Percentiles rank a stretch among this genome's conserved stretches.
These are phyloP conservation scores for Calameuta idolon DNA, from an alignment of 2,888 invertebrate species.

Conservation along the genomic window DNA sequence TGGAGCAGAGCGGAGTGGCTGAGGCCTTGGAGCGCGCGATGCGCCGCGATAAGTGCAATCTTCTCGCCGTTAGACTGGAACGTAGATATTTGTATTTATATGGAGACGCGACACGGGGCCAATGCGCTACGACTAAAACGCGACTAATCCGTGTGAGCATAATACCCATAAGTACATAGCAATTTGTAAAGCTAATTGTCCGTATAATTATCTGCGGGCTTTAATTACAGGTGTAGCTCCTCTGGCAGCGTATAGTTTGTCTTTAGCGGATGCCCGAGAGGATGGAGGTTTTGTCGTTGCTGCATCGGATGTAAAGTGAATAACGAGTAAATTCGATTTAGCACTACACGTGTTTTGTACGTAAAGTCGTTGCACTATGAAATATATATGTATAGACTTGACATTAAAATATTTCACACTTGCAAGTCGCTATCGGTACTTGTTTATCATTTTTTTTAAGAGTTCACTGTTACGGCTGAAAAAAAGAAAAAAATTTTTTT, in stretches of 20 bases:
- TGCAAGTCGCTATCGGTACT: too few relatives aligned
- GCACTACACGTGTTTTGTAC: neutral
- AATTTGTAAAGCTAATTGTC: conserved; percentile 15
- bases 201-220: conserved; percentile 3
- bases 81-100: neutral
- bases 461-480: neutral
- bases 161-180: conserved; percentile 8
- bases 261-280: neutral
- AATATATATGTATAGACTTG: too few relatives aligned
- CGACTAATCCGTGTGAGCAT: neutral
- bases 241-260: neutral
- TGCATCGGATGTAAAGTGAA: neutral
- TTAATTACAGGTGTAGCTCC: conserved; percentile 1
- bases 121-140: neutral
- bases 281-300: neutral
- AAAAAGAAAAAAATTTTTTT: neutral
- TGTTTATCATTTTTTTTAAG: neutral
- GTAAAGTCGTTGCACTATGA: too few relatives aligned
- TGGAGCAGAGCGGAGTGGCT: neutral
- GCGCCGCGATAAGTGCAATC: neutral
- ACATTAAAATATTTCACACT: too few relatives aligned
- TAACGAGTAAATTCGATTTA: neutral
- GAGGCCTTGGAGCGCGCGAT: neutral
- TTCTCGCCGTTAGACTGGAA: neutral
- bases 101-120: neutral